Conservation (phyloP, 2,113 vertebrate species). For the Cervus canadensis region DNA sequence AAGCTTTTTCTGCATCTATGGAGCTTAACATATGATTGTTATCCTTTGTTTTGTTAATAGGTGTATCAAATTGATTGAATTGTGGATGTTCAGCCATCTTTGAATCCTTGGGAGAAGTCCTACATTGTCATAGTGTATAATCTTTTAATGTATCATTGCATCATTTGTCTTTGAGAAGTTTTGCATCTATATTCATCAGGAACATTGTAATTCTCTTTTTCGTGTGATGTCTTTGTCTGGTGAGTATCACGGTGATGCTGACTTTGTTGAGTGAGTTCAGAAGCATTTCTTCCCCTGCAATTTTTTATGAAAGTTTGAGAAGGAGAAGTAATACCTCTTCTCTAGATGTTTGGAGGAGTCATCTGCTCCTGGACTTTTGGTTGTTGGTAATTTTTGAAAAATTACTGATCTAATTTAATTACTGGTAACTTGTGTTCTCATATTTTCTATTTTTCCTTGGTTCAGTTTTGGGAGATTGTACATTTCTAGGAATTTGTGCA, state of each 20-base stretch:
- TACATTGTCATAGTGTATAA: not conserved
- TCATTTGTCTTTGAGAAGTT: not conserved
- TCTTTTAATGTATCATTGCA: not conserved
- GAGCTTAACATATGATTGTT: not conserved
- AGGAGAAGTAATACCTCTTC: not conserved
- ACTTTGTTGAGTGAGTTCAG: not conserved
- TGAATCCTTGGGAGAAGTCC: not conserved
- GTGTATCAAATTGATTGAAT: not conserved
- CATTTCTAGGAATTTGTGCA: not conserved
- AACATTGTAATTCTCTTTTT: not conserved
- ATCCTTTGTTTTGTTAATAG: not conserved
- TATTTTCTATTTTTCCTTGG: not conserved
- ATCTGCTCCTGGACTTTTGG: not conserved
- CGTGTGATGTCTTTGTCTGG: not conserved
- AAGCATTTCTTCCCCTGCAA: not conserved
- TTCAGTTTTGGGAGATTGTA: not conserved
- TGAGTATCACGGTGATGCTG: not conserved
- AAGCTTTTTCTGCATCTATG: not conserved
- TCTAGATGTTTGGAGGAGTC: not conserved
- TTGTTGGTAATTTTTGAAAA: not conserved
- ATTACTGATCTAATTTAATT: not conserved
- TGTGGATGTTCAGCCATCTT: not conserved
- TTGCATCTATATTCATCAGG: not conserved
- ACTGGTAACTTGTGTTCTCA: not conserved
- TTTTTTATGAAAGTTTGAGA: not conserved